Base-by-base conservation (phyloP, 2,113 vertebrate species). In the Cebus imitator region DNA sequence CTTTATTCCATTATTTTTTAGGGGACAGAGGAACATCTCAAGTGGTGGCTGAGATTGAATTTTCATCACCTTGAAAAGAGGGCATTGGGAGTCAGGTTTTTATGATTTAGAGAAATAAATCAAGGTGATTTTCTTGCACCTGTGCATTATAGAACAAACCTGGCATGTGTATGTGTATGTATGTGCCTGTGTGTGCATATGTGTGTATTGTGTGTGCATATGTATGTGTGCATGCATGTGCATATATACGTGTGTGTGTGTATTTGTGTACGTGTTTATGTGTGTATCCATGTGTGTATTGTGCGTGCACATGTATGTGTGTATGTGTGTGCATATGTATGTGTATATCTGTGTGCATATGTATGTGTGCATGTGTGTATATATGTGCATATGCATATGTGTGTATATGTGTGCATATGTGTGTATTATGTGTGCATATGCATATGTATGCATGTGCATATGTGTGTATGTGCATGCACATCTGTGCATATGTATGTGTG, bases 271-370 rank as follows among this genome's bases (percentile, higher is more conserved):
- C 18, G 82, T 21, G 61, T 35, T 10, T 14, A 3, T 20, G 25
- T 40, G 7, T 43, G 37, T 27, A 10, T 35, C 7, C 9, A 11
- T 21, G 2, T 70, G 17, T 9, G 11, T 66, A 21, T 32, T 5
- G 5, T 66, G 61, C 32, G 14, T 72, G 20, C 11, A 8, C 4
- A 5, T 40, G n/a, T 1, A 1, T 25, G 10, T 40, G 5, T 1
- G 5, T 37, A 8, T 72, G 68, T 0, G 8, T 20, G 7, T n/a
- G 30, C 1, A 9, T 12, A 9, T 13, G n/a, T 0, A 3, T 13
- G 11, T 66, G 12, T 14, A 12, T 32, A 13, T 45, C 1, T 66
- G 61, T 11, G 35, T 37, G 1, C n/a, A 8, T 20, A 3, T 21
- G 68, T 37, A 2, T 50, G 18, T 85, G 43, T 10, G 55, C 17